These are phyloP conservation scores for Prosapia bicincta DNA, from an alignment of 2,888 invertebrate genomes.

Conservation along the genomic window DNA sequence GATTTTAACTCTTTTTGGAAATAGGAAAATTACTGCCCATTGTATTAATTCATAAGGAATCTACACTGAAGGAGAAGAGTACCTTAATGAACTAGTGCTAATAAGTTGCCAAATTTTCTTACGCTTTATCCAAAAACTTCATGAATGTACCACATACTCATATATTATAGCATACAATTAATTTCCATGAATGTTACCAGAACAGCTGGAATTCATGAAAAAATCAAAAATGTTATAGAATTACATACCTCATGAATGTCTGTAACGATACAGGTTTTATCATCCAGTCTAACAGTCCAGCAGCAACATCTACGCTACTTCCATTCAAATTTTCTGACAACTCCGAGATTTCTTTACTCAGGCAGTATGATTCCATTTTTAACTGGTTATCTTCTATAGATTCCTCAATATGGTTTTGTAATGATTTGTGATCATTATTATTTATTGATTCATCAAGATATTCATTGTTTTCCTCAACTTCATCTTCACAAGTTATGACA, in stretches of 20 bases:
- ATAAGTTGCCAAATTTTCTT: too few relatives aligned
- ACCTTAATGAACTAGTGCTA: too few relatives aligned
- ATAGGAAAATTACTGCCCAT: too few relatives aligned
- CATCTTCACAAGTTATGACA: not conserved
- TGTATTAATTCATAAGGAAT: too few relatives aligned
- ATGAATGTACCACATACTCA: too few relatives aligned
- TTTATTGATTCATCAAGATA: not conserved
- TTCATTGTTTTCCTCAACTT: not conserved
- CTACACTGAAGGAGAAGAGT: too few relatives aligned
- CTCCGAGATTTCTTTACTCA: not conserved
- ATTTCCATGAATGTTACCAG: not conserved
- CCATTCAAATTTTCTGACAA: not conserved
- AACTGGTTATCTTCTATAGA: not conserved
- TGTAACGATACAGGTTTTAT: slow-evolving; percentile 3
- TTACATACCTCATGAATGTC: slow-evolving; percentile 13
- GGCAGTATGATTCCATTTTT: not conserved
- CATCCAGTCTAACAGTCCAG: slow-evolving; percentile 18
- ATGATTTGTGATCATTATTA: not conserved
- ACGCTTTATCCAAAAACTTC: too few relatives aligned
- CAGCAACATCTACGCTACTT: not conserved
- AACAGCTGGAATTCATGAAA: not conserved
- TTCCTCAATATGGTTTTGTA: not conserved
- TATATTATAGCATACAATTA: too few relatives aligned
- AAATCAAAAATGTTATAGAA: not conserved
- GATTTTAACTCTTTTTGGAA: too few relatives aligned